These are phyloP conservation scores for Micronycteris hirsuta DNA, from an alignment of 2,113 vertebrate genomes.

Conservation along the genomic window DNA sequence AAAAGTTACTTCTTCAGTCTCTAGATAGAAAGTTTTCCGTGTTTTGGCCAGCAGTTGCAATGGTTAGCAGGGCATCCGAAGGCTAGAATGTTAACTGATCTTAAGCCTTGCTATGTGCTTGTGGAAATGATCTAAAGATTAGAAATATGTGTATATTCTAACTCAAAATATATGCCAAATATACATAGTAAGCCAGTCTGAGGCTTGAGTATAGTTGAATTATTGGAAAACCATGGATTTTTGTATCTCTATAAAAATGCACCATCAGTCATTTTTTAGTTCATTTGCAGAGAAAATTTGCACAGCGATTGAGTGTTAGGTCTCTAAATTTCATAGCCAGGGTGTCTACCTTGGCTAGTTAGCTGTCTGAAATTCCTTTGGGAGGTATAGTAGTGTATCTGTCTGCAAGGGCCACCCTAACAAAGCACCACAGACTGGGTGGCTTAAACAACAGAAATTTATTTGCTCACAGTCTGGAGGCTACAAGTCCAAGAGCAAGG, in stretches of 20 bases:
- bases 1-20: not conserved
- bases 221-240: not conserved
- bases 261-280: not conserved
- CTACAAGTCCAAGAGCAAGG: not conserved
- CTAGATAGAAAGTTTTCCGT: not conserved
- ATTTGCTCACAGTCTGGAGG: not conserved
- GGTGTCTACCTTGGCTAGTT: not conserved
- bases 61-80: not conserved
- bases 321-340: not conserved
- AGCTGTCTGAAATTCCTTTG: not conserved
- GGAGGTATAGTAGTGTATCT: not conserved
- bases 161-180: not conserved
- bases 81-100: not conserved
- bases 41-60: not conserved
- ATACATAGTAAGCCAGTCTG: not conserved
- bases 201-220: not conserved
- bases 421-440: not conserved
- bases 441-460: not conserved
- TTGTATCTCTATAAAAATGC: not conserved
- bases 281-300: not conserved
- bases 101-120: not conserved
- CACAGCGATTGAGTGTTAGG: not conserved
- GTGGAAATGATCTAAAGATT: not conserved
- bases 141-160: not conserved
- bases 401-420: not conserved